These are phyloP conservation scores for Cryptosula pallasiana DNA, from an alignment of 2,888 invertebrate genomes.

Conservation along the genomic window DNA sequence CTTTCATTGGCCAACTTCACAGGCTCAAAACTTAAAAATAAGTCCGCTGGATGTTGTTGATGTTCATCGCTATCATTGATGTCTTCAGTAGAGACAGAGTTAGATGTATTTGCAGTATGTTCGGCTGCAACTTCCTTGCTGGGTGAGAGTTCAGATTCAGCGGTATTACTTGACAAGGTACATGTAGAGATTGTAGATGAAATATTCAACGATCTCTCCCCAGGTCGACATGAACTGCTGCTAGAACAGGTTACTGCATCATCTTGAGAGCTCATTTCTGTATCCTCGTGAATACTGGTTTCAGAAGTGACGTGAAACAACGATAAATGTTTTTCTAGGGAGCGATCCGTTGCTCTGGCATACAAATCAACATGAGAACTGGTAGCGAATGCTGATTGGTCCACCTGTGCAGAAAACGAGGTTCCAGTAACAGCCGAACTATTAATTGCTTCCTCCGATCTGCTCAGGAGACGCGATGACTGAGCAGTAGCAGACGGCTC, in stretches of 20 bases:
- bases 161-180: neutral
- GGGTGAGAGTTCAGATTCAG: neutral
- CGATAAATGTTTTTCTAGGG: slow-evolving; percentile 13
- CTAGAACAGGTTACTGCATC: neutral
- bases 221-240: neutral
- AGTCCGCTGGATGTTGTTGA: neutral
- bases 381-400: neutral
- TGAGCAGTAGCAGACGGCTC: neutral
- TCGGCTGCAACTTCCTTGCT: neutral
- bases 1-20: neutral
- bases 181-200: neutral
- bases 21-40: neutral
- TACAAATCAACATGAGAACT: slow-evolving; percentile 12
- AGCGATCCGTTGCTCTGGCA: slow-evolving; percentile 5
- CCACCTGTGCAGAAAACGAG: neutral
- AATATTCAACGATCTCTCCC: neutral
- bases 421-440: neutral
- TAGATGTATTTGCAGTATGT: neutral
- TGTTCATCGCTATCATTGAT: neutral
- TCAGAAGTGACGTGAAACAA: slow-evolving; percentile 12
- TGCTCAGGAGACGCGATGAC: neutral
- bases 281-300: neutral
- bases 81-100: neutral
- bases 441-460: slow-evolving; percentile 8
- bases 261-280: neutral